Percentiles rank a stretch among this genome's conserved stretches.
phyloP scores from a whole-genome alignment of 2,113 vertebrate species.

The Naja naja region DNA sequence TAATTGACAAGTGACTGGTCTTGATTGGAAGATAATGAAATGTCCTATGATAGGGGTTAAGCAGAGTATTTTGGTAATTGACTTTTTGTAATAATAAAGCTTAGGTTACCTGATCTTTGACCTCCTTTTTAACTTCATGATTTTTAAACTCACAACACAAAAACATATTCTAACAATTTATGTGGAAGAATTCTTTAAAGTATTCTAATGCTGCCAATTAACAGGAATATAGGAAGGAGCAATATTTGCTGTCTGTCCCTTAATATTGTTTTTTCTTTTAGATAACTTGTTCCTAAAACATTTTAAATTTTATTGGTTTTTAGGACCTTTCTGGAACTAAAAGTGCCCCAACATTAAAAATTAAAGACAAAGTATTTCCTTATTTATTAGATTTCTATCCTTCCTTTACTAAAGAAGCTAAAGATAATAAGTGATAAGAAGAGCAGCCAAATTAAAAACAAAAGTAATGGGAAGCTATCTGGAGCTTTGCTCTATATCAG shows the following conservation, averaged over 20 bases:
- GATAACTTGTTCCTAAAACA: background rate
- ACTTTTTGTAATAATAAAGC: background rate
- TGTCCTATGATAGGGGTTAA: background rate
- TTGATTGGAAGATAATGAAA: background rate
- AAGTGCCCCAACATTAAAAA: background rate
- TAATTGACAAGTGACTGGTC: background rate
- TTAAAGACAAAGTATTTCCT: background rate
- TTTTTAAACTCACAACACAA: background rate
- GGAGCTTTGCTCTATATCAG: too few species aligned
- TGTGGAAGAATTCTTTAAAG: background rate
- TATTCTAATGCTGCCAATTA: background rate
- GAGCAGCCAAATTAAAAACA: too few species aligned
- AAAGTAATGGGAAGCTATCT: too few species aligned
- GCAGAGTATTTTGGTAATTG: background rate
- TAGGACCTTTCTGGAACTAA: background rate
- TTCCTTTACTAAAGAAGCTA: background rate
- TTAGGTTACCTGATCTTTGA: background rate
- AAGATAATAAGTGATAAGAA: too few species aligned
- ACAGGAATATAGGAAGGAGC: background rate
- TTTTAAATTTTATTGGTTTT: background rate
- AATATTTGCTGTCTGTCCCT: background rate
- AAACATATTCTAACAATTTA: background rate
- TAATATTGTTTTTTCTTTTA: background rate
- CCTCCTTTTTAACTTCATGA: background rate
- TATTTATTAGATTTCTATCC: background rate